Base-by-base conservation (phyloP, 1,140 invertebrate species). In the Chlorops oryzae region DNA sequence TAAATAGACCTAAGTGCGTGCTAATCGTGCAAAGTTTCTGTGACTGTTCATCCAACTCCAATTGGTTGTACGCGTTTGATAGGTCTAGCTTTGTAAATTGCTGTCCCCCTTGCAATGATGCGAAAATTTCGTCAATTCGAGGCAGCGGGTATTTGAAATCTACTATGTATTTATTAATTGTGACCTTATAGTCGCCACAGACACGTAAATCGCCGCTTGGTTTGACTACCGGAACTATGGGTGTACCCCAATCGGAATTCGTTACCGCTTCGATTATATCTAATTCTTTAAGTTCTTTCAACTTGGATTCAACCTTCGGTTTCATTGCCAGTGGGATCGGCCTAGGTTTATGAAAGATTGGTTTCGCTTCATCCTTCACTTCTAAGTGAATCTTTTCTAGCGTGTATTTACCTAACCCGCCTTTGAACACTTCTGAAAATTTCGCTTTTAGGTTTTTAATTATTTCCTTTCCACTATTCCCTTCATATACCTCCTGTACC, bases 151-250 rank as follows among this genome's bases (percentile, higher is more conserved):
- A 62, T 59, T 23, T 59, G 32, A 70, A 59, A 15, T 70, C 59
- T 35, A 62, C 53, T 32, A 74, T 38, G 17, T 52, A 54, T 43
- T 56, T 63, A 51, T 75, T 74, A 9, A 77, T 44, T 5, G 72
- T 74, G 34, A 45, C 42, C 18, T 38, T 72, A 57, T 73, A 78
- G 59, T 79, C 76, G 2, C 60, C 68, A 56, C 74, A 76, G 23
- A 79, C 65, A 24, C 76, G 50, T 32, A 71, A 56, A 32, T 62
- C 57, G 12, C 70, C 72, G 55, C 77, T 61, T 5, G 62, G 51
- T 49, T 75, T 74, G 15, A 52, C 52, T 0, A 71, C 60, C 6
- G 61, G 57, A 2, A 74, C 63, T n/a, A 73, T 57, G 2, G 73
- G 74, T 12, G 73, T 58, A 6, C 64, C 66, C 66, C 68, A 76